Evolutionary conservation across 1,140 invertebrate genomes (phyloP).

Genomic region (Cotesia typhae): DNA sequence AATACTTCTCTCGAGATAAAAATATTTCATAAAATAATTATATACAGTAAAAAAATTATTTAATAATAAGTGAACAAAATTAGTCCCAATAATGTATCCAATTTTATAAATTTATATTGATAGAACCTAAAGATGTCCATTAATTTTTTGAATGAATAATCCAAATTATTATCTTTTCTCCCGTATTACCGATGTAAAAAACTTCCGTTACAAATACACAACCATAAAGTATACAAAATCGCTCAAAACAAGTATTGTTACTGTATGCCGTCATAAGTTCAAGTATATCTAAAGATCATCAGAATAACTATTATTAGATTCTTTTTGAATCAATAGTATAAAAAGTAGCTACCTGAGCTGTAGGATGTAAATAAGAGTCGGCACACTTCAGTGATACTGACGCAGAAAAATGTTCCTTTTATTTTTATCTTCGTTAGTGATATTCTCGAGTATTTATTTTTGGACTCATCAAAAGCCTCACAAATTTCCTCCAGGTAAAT

Average conservation of each 20-base stretch:
- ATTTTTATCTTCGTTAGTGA: conserved; percentile 36
- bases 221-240: background rate
- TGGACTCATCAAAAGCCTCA: conserved; percentile 50
- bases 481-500: conserved; percentile 58
- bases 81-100: too few species aligned
- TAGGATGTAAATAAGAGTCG: too few species aligned
- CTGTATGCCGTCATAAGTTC: background rate
- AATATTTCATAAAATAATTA: too few species aligned
- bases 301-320: conserved; percentile 8
- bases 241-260: background rate
- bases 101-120: too few species aligned
- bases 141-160: too few species aligned
- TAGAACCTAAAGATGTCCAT: too few species aligned
- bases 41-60: too few species aligned
- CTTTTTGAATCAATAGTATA: background rate
- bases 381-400: background rate
- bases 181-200: too few species aligned
- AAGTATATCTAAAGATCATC: conserved; percentile 13
- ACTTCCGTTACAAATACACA: too few species aligned
- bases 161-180: too few species aligned
- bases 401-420: conserved; percentile 40
- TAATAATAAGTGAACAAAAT: too few species aligned
- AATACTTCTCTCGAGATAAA: too few species aligned
- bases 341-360: background rate
- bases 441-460: conserved; percentile 41